Evolutionary conservation across 2,113 vertebrate species (phyloP), one percentile per base, ranked within the genome.

Genomic region (Pangasianodon hypophthalmus): DNA sequence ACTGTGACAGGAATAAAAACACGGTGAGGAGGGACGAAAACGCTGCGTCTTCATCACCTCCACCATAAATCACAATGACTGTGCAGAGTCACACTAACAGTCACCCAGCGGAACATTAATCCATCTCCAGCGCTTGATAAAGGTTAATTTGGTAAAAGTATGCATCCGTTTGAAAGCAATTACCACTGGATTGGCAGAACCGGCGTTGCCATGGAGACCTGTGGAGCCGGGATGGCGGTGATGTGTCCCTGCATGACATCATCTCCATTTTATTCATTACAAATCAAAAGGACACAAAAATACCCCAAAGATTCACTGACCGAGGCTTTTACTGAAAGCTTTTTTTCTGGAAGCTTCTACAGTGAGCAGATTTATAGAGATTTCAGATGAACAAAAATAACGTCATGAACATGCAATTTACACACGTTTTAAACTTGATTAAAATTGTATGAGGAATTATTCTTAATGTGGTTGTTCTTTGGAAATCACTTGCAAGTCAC

Each of bases 111-210:
- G 88, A 95, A 95, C 95, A 96, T 96, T 96, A 95, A 95, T 96
- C 94, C 91, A 93, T 92, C 94, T 92, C 94, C 92, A 92, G 93
- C 92, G 94, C 96, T 94, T 93, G 91, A 94, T 94, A 96, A 96
- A 96, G 95, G 96, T 96, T 95, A 96, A 94, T 95, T 95, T 95
- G 88, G 93, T 95, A 94, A 96, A 96, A 95, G 95, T 95, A 96
- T 96, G 95, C 95, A 96, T 95, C 88, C 75, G 93, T 95, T 96
- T 94, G 93, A 95, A 87, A 95, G 90, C 94, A 95, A 96, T 96
- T 96, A 96, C 95, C 92, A 94, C 56, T 85, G 48, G 89, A 94
- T 92, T 93, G 94, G 94, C 93, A 93, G 90, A 95, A 96, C 94
- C 93, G 92, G 88, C 91, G 95, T 96, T 95, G 91, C 94, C 93